Percentiles rank a stretch among this genome's conserved stretches.
phyloP scores from a whole-genome alignment of 2,888 invertebrate genomes.

The Ctena decussata region DNA sequence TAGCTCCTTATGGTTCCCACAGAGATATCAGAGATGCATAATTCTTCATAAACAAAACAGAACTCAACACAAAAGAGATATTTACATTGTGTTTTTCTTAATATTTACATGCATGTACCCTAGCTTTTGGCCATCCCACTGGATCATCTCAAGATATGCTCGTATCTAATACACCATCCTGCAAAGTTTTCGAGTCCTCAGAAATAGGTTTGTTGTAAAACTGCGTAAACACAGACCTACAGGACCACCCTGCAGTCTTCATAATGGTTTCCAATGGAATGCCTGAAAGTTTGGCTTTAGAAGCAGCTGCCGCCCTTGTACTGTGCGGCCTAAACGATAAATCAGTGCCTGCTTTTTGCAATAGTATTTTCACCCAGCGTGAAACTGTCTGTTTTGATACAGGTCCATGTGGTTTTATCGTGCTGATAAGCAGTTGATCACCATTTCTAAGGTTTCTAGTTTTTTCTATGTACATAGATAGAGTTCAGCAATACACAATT shows the following conservation, averaged over 20 bases:
- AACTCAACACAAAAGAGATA: too few relatives aligned
- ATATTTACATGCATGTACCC: background rate
- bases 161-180: background rate
- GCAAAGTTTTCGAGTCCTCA: background rate
- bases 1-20: constrained; percentile 43
- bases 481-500: constrained; percentile 2
- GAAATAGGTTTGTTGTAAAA: constrained; percentile 18
- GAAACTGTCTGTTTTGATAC: constrained; percentile 15
- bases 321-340: constrained; percentile 3
- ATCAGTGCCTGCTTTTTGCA: constrained; percentile 8
- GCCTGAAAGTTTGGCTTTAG: constrained; percentile 12
- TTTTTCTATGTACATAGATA: constrained; percentile 2
- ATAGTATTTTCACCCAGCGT: constrained; percentile 18
- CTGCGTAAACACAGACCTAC: constrained; percentile 5
- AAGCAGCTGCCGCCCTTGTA: constrained; percentile 18
- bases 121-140: background rate
- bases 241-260: constrained; percentile 31
- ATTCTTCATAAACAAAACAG: background rate
- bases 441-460: background rate
- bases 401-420: constrained; percentile 8
- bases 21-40: constrained; percentile 50
- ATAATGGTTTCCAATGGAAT: constrained; percentile 20
- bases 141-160: background rate
- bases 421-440: constrained; percentile 3
- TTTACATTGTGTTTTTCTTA: too few relatives aligned